A percentile compares a stretch with the other conserved stretches of the same genome.
phyloP scores from a whole-genome alignment of 2,113 vertebrate genomes.

The Sebastes schlegelii region DNA sequence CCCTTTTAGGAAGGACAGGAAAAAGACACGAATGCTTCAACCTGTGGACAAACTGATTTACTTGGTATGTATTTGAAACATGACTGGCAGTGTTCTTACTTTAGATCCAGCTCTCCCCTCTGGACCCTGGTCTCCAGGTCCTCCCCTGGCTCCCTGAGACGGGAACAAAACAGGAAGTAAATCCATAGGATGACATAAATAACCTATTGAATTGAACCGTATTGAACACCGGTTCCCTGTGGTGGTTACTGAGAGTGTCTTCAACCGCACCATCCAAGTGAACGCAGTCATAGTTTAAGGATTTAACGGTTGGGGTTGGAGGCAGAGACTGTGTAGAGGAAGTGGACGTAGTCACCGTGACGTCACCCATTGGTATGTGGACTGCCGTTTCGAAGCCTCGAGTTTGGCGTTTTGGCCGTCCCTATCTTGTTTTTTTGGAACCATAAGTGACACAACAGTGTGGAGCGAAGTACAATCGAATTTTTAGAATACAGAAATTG shows the following conservation, averaged over 20 bases:
- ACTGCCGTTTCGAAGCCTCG: too few species aligned
- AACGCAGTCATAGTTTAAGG: neutral
- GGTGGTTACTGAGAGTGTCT: neutral
- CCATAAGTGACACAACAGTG: too few species aligned
- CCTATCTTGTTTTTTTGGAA: too few species aligned
- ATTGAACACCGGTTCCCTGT: neutral
- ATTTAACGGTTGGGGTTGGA: too few species aligned
- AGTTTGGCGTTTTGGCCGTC: too few species aligned
- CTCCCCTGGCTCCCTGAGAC: slow-evolving; percentile 85
- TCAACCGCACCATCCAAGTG: too few species aligned
- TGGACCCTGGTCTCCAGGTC: slow-evolving; percentile 84
- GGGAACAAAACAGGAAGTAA: neutral
- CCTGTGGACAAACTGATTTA: neutral
- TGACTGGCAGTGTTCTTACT: slow-evolving; percentile 77
- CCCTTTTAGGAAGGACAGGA: slow-evolving; percentile 61
- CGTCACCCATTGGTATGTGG: too few species aligned
- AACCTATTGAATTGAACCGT: neutral
- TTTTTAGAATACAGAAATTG: too few species aligned
- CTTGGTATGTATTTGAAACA: neutral
- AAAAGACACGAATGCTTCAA: neutral
- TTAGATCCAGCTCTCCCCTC: slow-evolving; percentile 88
- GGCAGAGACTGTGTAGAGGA: too few species aligned
- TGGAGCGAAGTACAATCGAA: too few species aligned
- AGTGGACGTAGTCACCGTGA: too few species aligned
- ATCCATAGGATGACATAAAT: neutral